Evolutionary conservation across 92 coral and sea anemone genomes (phyloP).

Genomic region (Phenganax subtilis): DNA sequence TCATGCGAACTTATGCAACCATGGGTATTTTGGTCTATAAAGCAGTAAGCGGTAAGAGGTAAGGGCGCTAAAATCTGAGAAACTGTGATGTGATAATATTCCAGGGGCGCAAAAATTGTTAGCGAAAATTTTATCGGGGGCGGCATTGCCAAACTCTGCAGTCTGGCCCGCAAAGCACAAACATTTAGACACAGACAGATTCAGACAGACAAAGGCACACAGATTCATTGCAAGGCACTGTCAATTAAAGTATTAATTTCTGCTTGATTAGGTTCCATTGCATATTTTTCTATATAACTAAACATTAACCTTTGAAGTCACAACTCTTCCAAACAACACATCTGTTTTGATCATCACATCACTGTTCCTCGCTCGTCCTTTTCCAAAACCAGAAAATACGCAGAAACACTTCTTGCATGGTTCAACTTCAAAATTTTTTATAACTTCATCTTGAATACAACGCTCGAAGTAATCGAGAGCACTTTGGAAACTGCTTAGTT

Average conservation of each 20-base stretch:
- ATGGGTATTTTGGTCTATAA: too few species aligned
- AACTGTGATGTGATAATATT: too few species aligned
- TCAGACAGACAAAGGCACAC: too few species aligned
- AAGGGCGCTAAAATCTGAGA: too few species aligned
- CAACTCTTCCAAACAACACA: neutral
- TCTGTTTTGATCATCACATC: neutral
- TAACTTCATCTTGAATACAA: neutral
- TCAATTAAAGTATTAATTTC: neutral
- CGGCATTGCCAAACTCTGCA: too few species aligned
- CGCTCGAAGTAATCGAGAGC: slow-evolving; percentile 15
- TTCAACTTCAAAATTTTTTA: neutral
- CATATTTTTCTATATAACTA: neutral
- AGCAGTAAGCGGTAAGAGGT: too few species aligned
- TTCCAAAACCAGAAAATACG: neutral
- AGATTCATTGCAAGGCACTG: too few species aligned
- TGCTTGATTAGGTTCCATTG: neutral
- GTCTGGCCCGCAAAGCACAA: too few species aligned
- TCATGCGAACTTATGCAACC: too few species aligned
- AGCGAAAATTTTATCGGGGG: too few species aligned
- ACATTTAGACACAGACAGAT: too few species aligned
- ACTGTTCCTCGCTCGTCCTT: neutral
- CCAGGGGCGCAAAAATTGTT: too few species aligned
- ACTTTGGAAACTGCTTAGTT: slow-evolving; percentile 10
- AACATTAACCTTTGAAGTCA: neutral
- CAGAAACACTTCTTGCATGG: neutral